These are phyloP conservation scores for Habropoda laboriosa DNA, from an alignment of 1,140 invertebrate genomes.

Conservation along the genomic window DNA sequence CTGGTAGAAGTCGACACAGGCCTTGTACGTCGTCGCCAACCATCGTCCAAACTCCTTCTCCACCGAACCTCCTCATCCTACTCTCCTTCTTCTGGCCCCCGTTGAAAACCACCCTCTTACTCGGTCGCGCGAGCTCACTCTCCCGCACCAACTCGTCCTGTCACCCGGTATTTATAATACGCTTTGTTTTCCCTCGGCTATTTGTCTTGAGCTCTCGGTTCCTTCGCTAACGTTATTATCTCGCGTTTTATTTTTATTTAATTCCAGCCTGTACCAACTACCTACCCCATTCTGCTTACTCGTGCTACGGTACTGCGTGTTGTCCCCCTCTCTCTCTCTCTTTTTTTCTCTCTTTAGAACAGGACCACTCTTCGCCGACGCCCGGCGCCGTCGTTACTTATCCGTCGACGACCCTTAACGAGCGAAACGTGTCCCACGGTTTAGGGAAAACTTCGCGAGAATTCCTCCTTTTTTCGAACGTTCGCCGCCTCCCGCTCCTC, in stretches of 20 bases:
- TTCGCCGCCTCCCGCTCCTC: background rate
- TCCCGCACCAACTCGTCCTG: slow-evolving; percentile 60
- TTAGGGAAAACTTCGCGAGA: slow-evolving; percentile 42
- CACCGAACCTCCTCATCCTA: slow-evolving; percentile 6
- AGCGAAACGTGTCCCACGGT: slow-evolving; percentile 56
- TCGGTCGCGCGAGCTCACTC: slow-evolving; percentile 43
- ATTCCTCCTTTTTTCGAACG: background rate
- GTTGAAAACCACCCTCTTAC: slow-evolving; percentile 60
- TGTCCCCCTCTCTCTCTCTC: no score
- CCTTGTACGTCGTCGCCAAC: slow-evolving; percentile 10
- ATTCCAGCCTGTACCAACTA: slow-evolving; percentile 48
- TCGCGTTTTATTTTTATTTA: slow-evolving; percentile 73
- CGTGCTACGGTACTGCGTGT: no score
- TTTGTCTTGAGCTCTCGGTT: slow-evolving; percentile 69
- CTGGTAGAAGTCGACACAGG: slow-evolving; percentile 52
- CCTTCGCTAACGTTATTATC: slow-evolving; percentile 71
- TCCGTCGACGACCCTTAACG: slow-evolving; percentile 58
- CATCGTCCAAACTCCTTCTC: slow-evolving; percentile 5
- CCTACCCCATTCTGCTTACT: background rate
- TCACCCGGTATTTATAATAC: slow-evolving; percentile 74
- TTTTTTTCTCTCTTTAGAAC: slow-evolving; percentile 25
- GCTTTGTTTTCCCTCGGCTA: slow-evolving; percentile 73
- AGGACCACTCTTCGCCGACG: slow-evolving; percentile 42
- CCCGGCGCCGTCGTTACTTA: slow-evolving; percentile 55
- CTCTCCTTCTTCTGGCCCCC: slow-evolving; percentile 37